These are phyloP conservation scores for Palythoa caribaeorum DNA, from an alignment of 92 coral and sea anemone genomes.

Conservation along the genomic window DNA sequence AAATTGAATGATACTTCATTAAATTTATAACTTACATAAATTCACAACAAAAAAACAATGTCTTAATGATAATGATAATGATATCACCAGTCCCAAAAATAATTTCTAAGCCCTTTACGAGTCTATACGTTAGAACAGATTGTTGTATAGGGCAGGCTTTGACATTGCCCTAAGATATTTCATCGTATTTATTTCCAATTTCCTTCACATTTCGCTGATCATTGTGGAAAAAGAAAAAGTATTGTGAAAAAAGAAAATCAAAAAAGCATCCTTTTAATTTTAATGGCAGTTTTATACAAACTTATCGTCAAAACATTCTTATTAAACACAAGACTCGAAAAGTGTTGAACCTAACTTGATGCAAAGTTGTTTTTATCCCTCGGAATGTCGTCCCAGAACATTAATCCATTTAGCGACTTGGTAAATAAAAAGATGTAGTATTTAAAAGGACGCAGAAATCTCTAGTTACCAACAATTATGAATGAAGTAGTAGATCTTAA, in stretches of 20 bases:
- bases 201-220: not conserved
- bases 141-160: not conserved
- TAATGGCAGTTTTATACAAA: too few relatives aligned
- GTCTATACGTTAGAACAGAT: not conserved
- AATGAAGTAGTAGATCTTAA: constrained; percentile 31
- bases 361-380: not conserved
- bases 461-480: constrained; percentile 19
- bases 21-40: constrained; percentile 15
- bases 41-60: not conserved
- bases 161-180: not conserved
- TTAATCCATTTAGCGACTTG: constrained; percentile 22
- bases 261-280: too few relatives aligned
- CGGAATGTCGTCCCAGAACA: not conserved
- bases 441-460: constrained; percentile 35
- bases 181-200: not conserved
- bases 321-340: not conserved
- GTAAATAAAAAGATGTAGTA: constrained; percentile 26
- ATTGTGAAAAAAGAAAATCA: not conserved
- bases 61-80: not conserved
- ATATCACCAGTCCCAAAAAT: not conserved
- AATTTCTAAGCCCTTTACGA: not conserved
- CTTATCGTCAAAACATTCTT: not conserved
- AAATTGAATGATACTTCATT: constrained; percentile 21
- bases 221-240: not conserved
- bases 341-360: not conserved